Conservation (phyloP, 2,888 invertebrate species). For the Rugalucina vietnamica region DNA sequence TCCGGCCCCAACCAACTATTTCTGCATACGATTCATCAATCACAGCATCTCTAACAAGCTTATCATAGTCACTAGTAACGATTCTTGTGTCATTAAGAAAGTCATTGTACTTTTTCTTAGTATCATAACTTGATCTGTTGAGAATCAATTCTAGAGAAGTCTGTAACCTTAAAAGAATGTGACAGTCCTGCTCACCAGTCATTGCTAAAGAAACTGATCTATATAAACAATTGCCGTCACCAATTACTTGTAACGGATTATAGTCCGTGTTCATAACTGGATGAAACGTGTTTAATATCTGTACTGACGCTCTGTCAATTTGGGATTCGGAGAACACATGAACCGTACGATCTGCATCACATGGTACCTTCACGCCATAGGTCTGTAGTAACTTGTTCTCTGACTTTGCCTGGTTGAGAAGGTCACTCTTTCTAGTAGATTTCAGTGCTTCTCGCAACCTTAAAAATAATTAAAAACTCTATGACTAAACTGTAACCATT, state of each 20-base stretch:
- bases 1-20: too few species aligned
- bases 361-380: background rate
- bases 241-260: background rate
- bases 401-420: background rate
- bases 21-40: background rate
- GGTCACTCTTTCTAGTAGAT: background rate
- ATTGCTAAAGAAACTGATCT: background rate
- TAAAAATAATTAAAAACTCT: too few species aligned
- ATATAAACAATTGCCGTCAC: constrained; percentile 19
- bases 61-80: constrained; percentile 1
- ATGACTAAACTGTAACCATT: too few species aligned
- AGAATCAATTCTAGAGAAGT: background rate
- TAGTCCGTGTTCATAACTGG: background rate
- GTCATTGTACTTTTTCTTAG: constrained; percentile 5
- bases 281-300: background rate
- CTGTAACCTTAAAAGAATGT: background rate
- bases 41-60: background rate
- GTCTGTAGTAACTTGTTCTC: background rate
- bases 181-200: background rate
- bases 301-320: background rate
- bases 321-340: background rate
- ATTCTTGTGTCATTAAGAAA: constrained; percentile 6
- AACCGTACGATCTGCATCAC: too few species aligned
- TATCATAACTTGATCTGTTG: background rate
- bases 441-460: too few species aligned